Evolutionary conservation across 2,113 vertebrate genomes (phyloP).

Genomic region (Vicugna pacos): DNA sequence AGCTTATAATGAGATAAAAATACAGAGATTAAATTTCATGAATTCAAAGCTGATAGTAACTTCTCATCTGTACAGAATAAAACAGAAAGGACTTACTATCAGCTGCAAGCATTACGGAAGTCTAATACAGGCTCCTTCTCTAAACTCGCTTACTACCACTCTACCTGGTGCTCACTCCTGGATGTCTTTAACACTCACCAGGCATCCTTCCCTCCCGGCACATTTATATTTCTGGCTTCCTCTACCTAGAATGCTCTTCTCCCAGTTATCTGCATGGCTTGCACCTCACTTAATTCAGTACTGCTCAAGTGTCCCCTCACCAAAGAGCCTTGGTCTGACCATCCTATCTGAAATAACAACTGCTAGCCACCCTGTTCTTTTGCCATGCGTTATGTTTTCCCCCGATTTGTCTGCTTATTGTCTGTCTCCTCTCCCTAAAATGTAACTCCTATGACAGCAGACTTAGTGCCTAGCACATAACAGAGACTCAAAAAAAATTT

Average conservation of each 20-base stretch:
- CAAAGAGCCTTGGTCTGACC: background rate
- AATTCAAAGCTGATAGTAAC: background rate
- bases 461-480: background rate
- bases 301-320: too few species aligned
- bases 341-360: background rate
- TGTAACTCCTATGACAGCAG: background rate
- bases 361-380: background rate
- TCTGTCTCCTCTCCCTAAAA: background rate
- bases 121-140: background rate
- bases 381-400: background rate
- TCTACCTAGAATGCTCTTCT: background rate
- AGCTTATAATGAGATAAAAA: background rate
- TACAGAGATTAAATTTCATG: background rate
- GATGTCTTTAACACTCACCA: background rate
- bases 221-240: background rate
- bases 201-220: background rate
- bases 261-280: background rate
- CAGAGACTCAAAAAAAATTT: slow-evolving; percentile 16
- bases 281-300: background rate
- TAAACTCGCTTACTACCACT: background rate
- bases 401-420: background rate
- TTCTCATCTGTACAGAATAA: background rate
- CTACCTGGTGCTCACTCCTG: background rate
- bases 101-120: background rate
- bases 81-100: background rate